Evolutionary conservation across 2,797 vertebrate species (phyloP), one percentile per base, ranked within the genome.

Genomic region (Diceros bicornis): DNA sequence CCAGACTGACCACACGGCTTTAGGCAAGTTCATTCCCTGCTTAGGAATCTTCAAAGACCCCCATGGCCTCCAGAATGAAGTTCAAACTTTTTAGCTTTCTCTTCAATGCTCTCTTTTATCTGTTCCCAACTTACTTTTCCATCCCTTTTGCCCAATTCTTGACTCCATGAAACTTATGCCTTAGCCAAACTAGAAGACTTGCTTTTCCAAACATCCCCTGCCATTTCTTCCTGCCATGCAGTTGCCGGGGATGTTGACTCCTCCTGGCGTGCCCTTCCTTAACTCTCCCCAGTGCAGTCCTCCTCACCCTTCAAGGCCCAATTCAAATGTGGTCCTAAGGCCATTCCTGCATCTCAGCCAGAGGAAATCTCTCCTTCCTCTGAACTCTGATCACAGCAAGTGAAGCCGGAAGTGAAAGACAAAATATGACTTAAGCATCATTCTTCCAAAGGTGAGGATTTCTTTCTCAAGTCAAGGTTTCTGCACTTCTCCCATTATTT

Each of bases 121-220:
- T 32, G n/a, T 3, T 16, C 44, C 52, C 55, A 69, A 17, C 12
- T 25, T 61, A 62, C 41, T 37, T 85, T 85, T 25, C 34, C 13
- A 41, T 32, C 17, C 21, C 59, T 92, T 74, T 41, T 57, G 8
- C 47, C 44, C 50, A 83, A 1, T 21, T 88, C 66, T 66, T 41
- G 69, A 41, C 68, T 59, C 90, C 77, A 71, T 23, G 7, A 75
- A 87, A 89, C 29, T 11, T 55, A 29, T n/a, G 50, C 77, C 57
- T 79, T 14, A 82, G 71, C 69, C 64, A 68, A 88, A 72, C 29
- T 18, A 57, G 55, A 94, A 92, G 37, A 81, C 32, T 8, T 9
- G 32, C n/a, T 85, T 89, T 94, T 91, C 61, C 23, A 82, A 93
- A 83, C 23, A 82, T 1, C 23, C 17, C 27, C 89, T 93, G 17